These are phyloP conservation scores for Abrostola tripartita DNA, from an alignment of 2,888 invertebrate species.

Conservation along the genomic window DNA sequence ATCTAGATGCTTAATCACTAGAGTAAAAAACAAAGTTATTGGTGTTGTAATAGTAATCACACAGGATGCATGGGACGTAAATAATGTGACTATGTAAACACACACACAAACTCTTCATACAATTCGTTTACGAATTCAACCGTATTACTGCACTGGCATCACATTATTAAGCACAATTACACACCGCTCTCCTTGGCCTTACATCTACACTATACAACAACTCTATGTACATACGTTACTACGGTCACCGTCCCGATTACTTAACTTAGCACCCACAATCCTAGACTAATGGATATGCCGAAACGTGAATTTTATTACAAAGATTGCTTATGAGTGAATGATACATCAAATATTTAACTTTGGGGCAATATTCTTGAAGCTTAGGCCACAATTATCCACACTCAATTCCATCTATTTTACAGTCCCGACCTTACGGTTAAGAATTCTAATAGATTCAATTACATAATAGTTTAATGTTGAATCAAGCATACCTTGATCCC, in stretches of 20 bases:
- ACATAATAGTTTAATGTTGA: conserved; percentile 36
- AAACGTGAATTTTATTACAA: conserved; percentile 61
- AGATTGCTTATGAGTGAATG: conserved; percentile 60
- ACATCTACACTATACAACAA: conserved; percentile 73
- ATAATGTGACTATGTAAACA: conserved; percentile 73
- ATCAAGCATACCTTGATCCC: conserved; percentile 55
- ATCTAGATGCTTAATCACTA: conserved; percentile 35
- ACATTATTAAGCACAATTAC: conserved; percentile 44
- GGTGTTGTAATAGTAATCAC: conserved; percentile 31
- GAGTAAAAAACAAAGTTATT: conserved; percentile 16
- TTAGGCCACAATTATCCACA: conserved; percentile 61
- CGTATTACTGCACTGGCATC: conserved; percentile 50
- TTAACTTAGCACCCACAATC: conserved; percentile 79
- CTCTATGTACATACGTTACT: conserved; percentile 68
- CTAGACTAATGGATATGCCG: conserved; percentile 77
- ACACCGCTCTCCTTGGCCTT: conserved; percentile 51
- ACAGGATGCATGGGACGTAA: conserved; percentile 50
- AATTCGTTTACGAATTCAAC: conserved; percentile 74
- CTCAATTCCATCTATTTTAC: conserved; percentile 21
- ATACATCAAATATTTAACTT: conserved; percentile 50
- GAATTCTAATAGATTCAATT: conserved; percentile 34
- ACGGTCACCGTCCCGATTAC: conserved; percentile 63
- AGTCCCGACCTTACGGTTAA: conserved; percentile 29
- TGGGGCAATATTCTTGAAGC: conserved; percentile 63
- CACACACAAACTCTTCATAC: conserved; percentile 56